Evolutionary conservation across 2,113 vertebrate species (phyloP).

Genomic region (Isichthys henryi): DNA sequence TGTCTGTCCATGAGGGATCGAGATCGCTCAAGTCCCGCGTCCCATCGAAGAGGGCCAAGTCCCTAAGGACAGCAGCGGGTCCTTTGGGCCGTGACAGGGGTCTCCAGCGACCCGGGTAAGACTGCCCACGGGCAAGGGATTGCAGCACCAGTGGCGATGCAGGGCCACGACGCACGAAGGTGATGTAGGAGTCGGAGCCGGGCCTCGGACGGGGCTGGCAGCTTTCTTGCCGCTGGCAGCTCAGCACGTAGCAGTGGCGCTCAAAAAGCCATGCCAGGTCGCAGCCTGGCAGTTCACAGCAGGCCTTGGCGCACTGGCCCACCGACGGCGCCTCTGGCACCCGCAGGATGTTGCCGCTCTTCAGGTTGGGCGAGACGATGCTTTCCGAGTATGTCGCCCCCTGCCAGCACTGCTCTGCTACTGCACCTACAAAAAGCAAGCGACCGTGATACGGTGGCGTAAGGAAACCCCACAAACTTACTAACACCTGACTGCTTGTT

Average conservation of each 20-base stretch:
- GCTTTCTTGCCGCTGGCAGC: conserved; percentile 63
- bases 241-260: conserved; percentile 75
- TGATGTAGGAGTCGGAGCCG: conserved; percentile 63
- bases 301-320: conserved; percentile 64
- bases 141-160: conserved; percentile 56
- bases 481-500: background rate
- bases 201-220: conserved; percentile 69
- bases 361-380: conserved; percentile 69
- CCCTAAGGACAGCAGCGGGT: conserved; percentile 62
- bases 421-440: conserved; percentile 52
- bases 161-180: conserved; percentile 64
- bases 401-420: conserved; percentile 69
- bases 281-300: conserved; percentile 71
- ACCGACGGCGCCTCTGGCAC: conserved; percentile 63
- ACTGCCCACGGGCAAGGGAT: conserved; percentile 57
- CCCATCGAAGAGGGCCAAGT: conserved; percentile 59
- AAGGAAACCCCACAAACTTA: background rate
- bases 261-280: conserved; percentile 83
- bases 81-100: conserved; percentile 43
- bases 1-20: conserved; percentile 36
- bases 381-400: conserved; percentile 64
- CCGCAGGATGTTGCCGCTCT: conserved; percentile 63
- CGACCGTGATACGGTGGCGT: background rate
- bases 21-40: conserved; percentile 42
- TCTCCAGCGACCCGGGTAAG: conserved; percentile 49